Conservation (phyloP, 2,888 invertebrate species). For the Ephialtes manifestator region DNA sequence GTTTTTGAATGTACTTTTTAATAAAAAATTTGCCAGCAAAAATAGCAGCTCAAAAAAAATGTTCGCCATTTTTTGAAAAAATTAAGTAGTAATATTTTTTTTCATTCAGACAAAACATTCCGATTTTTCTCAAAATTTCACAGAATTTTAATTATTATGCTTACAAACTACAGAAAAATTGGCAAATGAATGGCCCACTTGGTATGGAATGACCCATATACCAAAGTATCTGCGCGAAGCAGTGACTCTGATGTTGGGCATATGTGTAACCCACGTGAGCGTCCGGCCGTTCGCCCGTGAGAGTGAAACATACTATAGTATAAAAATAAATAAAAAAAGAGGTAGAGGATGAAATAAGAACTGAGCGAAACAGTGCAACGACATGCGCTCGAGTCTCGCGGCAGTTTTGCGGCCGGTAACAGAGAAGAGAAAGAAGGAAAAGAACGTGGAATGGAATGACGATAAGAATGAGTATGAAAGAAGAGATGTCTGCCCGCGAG, state of each 20-base stretch:
- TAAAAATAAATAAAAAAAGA: neutral
- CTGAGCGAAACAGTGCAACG: conserved; percentile 24
- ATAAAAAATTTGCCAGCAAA: too few species aligned
- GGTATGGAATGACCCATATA: too few species aligned
- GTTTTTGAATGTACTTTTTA: too few species aligned
- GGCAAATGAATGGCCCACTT: too few species aligned
- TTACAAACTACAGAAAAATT: too few species aligned
- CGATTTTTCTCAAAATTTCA: too few species aligned
- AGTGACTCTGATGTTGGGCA: conserved; percentile 24
- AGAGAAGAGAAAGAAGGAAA: conserved; percentile 31
- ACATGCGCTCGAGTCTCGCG: conserved; percentile 13
- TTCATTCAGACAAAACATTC: too few species aligned
- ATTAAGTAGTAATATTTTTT: too few species aligned
- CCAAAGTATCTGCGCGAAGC: conserved; percentile 55
- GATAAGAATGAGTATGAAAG: conserved; percentile 42
- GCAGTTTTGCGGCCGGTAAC: conserved; percentile 42
- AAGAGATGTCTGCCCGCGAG: conserved; percentile 24
- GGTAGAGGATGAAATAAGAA: conserved; percentile 43
- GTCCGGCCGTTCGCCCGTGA: conserved; percentile 29
- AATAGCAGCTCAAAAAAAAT: too few species aligned
- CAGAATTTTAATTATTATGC: too few species aligned
- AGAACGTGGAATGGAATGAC: conserved; percentile 30
- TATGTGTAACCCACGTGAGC: conserved; percentile 43
- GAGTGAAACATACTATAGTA: conserved; percentile 10
- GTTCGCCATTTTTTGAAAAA: too few species aligned